Conservation (phyloP, 2,113 vertebrate genomes). For the Panthera uncia region DNA sequence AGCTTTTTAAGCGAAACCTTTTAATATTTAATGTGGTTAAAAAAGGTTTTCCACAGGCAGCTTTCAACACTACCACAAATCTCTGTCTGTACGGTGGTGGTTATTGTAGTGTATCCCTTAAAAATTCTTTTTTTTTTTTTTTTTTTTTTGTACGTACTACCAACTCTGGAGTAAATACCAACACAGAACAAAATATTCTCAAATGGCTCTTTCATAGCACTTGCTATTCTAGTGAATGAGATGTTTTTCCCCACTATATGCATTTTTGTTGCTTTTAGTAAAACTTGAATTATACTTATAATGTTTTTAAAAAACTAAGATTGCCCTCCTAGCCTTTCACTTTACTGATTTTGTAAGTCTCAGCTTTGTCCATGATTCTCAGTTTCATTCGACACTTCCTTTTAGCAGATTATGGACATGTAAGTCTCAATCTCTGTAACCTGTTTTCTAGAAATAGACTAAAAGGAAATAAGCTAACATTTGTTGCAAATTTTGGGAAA, state of each 20-base stretch:
- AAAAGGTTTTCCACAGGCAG: neutral
- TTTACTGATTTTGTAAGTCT: neutral
- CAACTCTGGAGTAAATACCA: neutral
- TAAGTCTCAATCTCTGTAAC: neutral
- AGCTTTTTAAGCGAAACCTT: conserved; percentile 31
- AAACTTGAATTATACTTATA: conserved; percentile 16
- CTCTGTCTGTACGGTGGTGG: neutral
- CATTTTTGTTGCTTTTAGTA: neutral
- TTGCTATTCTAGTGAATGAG: neutral
- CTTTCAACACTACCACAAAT: neutral
- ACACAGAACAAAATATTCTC: neutral
- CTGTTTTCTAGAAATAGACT: conserved; percentile 6
- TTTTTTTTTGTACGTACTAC: neutral
- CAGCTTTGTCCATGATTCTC: neutral
- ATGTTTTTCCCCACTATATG: neutral
- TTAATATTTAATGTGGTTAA: conserved; percentile 43
- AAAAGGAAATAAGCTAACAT: neutral
- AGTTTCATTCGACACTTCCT: neutral
- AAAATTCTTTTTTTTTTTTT: neutral
- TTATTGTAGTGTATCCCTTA: conserved; percentile 19
- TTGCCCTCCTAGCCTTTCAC: neutral
- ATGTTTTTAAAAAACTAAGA: neutral
- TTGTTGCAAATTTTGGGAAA: neutral
- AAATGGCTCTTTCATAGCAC: neutral
- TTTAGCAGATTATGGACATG: neutral